Percentiles rank a stretch among this genome's conserved stretches.
These are phyloP conservation scores for Ameiurus melas DNA, from an alignment of 2,113 vertebrate species.

Conservation along the genomic window DNA sequence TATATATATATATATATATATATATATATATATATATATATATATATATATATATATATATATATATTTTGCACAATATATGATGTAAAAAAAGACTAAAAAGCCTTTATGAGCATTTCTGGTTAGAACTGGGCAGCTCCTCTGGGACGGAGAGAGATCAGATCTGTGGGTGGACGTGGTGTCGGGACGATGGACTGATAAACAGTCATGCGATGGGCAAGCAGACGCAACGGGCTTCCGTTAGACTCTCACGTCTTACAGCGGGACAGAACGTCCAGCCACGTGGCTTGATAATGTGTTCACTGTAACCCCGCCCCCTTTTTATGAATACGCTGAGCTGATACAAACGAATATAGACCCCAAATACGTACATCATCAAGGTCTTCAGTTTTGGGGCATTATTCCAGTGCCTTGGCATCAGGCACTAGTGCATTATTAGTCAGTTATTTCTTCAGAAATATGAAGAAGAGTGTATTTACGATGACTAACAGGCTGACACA, in stretches of 20 bases:
- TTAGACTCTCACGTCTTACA: constrained; percentile 66
- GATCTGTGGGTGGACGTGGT: constrained; percentile 61
- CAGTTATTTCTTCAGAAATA: background rate
- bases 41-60: too few relatives aligned
- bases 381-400: background rate
- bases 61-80: too few relatives aligned
- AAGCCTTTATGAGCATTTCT: background rate
- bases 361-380: background rate
- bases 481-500: background rate
- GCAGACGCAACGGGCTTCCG: constrained; percentile 65
- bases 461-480: background rate
- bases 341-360: background rate
- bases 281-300: background rate
- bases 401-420: background rate
- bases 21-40: too few relatives aligned
- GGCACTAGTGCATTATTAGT: background rate
- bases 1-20: too few relatives aligned
- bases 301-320: background rate
- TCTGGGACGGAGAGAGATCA: background rate
- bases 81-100: background rate
- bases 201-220: constrained; percentile 58
- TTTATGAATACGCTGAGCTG: background rate
- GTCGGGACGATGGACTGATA: constrained; percentile 63
- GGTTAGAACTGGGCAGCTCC: background rate
- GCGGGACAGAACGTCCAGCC: constrained; percentile 36